Evolutionary conservation across 2,113 vertebrate species (phyloP).

Genomic region (Halichoeres trimaculatus): DNA sequence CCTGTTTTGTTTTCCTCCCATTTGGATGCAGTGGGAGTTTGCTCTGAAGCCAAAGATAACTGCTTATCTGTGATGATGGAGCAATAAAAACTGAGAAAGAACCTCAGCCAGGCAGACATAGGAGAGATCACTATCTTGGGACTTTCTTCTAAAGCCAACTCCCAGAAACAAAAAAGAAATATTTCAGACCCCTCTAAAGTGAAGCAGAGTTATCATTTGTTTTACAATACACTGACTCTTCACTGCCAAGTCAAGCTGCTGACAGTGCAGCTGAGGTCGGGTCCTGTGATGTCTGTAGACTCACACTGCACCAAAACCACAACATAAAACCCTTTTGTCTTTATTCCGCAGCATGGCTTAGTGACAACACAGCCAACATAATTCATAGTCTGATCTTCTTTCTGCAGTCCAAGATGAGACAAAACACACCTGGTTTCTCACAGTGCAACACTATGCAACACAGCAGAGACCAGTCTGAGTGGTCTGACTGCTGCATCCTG

Average conservation of each 20-base stretch:
- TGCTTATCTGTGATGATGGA: slow-evolving; percentile 17
- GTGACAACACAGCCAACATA: background rate
- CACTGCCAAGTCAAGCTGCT: slow-evolving; percentile 55
- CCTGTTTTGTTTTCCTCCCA: background rate
- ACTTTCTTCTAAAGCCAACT: slow-evolving; percentile 13
- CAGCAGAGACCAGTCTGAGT: background rate
- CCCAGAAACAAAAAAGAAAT: slow-evolving; percentile 6
- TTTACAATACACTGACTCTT: slow-evolving; percentile 44
- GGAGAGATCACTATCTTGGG: slow-evolving; percentile 14
- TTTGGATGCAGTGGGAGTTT: slow-evolving; percentile 15
- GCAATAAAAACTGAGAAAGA: slow-evolving; percentile 8
- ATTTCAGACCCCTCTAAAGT: slow-evolving; percentile 7
- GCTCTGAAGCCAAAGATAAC: slow-evolving; percentile 30
- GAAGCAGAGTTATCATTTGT: slow-evolving; percentile 27
- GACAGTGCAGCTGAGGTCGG: slow-evolving; percentile 57
- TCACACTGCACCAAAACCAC: slow-evolving; percentile 43
- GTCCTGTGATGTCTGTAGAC: slow-evolving; percentile 45
- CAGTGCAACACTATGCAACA: background rate
- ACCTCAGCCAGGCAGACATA: background rate
- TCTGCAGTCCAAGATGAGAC: background rate
- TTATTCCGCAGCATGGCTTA: slow-evolving; percentile 1
- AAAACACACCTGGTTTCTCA: background rate
- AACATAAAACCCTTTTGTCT: slow-evolving; percentile 1
- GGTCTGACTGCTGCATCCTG: too few relatives aligned
- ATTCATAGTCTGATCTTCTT: background rate